Evolutionary conservation across 2,113 vertebrate species (phyloP).

Genomic region (Zosterops hypoxanthus): DNA sequence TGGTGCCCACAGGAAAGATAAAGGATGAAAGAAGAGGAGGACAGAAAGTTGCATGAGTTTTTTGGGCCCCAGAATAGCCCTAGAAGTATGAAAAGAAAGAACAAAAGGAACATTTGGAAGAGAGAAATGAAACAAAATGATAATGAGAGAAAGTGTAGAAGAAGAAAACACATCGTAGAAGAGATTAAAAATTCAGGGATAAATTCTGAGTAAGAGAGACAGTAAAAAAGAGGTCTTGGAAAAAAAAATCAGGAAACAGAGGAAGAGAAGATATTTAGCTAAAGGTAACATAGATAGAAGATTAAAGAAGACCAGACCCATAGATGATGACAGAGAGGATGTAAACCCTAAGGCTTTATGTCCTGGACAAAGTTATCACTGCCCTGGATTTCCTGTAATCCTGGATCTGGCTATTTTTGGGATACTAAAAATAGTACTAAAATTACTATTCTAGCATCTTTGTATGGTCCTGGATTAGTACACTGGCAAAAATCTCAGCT

Average conservation of each 20-base stretch:
- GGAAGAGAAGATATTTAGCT: constrained; percentile 14
- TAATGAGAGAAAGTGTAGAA: neutral
- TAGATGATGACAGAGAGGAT: neutral
- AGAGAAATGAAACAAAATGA: constrained; percentile 3
- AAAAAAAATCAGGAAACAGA: neutral
- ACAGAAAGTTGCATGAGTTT: neutral
- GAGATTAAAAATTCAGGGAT: neutral
- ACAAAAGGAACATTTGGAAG: constrained; percentile 24
- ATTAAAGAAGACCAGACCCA: neutral
- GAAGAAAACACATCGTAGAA: constrained; percentile 6
- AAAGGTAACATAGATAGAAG: constrained; percentile 31
- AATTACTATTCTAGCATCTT: neutral
- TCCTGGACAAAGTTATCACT: neutral
- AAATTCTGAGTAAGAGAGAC: constrained; percentile 8
- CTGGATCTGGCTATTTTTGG: neutral
- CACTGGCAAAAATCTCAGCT: neutral
- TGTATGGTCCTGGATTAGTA: neutral
- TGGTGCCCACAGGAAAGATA: neutral
- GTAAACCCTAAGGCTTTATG: neutral
- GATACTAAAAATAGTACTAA: neutral
- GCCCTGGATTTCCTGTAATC: neutral
- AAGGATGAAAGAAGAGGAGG: neutral
- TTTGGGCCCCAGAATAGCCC: constrained; percentile 16
- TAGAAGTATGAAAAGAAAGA: constrained; percentile 14
- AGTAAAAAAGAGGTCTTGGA: neutral